Evolutionary conservation across 2,888 invertebrate species (phyloP).

Genomic region (Gryllus longicercus): DNA sequence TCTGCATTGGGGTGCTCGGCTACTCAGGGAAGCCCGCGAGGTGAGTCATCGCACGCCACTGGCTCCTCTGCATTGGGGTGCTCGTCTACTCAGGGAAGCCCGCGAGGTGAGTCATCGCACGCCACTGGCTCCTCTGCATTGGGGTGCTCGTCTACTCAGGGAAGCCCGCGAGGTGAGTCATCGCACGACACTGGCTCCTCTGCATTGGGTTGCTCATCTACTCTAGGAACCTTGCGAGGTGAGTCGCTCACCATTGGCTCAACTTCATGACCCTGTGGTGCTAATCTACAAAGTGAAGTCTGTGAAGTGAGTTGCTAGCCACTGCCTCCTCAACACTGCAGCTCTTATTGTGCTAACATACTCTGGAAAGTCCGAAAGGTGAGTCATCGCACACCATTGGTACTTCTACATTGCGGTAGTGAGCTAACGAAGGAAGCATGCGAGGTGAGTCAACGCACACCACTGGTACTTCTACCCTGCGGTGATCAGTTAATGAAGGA

Average conservation of each 20-base stretch:
- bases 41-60: conserved; percentile 61
- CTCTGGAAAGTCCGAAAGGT: too few species aligned
- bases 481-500: too few species aligned
- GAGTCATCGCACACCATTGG: too few species aligned
- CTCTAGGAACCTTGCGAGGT: conserved; percentile 47
- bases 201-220: too few species aligned
- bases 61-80: conserved; percentile 73
- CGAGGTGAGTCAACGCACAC: conserved; percentile 37
- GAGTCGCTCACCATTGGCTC: conserved; percentile 66
- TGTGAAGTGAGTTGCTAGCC: too few species aligned
- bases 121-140: too few species aligned
- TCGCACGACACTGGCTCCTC: too few species aligned
- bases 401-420: conserved; percentile 50
- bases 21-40: conserved; percentile 47
- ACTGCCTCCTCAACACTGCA: too few species aligned
- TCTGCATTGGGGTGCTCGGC: too few species aligned
- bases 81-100: conserved; percentile 76
- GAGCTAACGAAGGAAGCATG: conserved; percentile 71
- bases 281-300: conserved; percentile 76
- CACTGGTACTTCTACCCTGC: too few species aligned
- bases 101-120: conserved; percentile 38
- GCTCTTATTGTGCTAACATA: too few species aligned
- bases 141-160: too few species aligned
- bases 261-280: conserved; percentile 66
- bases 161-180: conserved; percentile 28